Conservation (phyloP, 1,140 invertebrate genomes). For the Palaemon carinicauda region DNA sequence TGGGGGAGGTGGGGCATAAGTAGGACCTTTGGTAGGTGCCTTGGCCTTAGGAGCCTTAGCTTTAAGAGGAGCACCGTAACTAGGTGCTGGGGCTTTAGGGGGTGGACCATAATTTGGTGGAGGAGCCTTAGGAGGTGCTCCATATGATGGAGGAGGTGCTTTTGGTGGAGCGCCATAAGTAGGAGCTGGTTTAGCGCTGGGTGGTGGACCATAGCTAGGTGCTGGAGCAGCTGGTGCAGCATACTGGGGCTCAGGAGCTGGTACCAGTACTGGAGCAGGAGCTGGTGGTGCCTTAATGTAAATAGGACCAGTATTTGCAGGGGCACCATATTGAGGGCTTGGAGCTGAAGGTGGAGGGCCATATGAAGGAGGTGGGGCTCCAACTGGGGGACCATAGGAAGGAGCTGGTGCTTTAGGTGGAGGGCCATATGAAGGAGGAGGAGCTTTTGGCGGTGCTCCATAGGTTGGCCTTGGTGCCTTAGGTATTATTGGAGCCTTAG, state of each 20-base stretch:
- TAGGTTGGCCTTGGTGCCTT: constrained; percentile 26
- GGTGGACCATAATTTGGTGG: constrained; percentile 34
- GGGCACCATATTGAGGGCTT: constrained; percentile 32
- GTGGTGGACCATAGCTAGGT: constrained; percentile 54
- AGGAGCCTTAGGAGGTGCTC: constrained; percentile 46
- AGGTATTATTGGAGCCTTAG: too few species aligned
- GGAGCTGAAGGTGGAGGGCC: constrained; percentile 44
- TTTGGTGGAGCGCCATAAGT: constrained; percentile 55
- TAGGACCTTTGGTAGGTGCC: constrained; percentile 36
- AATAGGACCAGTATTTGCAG: constrained; percentile 56
- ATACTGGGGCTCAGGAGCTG: constrained; percentile 58
- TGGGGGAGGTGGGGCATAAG: constrained; percentile 50
- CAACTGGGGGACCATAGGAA: constrained; percentile 47
- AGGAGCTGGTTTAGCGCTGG: constrained; percentile 32
- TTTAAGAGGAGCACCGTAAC: constrained; percentile 35
- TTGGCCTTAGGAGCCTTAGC: constrained; percentile 9
- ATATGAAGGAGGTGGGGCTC: constrained; percentile 26
- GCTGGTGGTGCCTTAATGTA: constrained; percentile 62
- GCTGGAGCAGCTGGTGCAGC: constrained; percentile 58
- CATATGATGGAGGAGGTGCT: constrained; percentile 42
- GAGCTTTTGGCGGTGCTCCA: constrained; percentile 32
- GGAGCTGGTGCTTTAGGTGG: constrained; percentile 31
- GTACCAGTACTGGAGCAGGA: constrained; percentile 61
- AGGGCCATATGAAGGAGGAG: neutral
- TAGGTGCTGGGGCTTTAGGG: constrained; percentile 50